phyloP scores from a whole-genome alignment of 2,888 invertebrate species.

The Zonitis immaculata region DNA sequence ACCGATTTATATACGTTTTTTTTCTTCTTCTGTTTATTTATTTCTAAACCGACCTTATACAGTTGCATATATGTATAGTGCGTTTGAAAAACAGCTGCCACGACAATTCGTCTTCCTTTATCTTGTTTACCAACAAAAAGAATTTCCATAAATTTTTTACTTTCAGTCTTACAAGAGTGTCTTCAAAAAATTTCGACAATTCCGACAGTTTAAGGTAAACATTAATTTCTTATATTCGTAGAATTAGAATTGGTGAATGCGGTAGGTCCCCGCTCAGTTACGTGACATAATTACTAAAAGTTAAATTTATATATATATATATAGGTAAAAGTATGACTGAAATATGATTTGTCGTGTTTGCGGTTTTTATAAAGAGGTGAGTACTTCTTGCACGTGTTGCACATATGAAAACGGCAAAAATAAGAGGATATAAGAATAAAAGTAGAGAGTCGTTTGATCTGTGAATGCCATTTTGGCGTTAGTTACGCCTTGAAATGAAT shows the following conservation, averaged over 20 bases:
- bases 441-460: conserved; percentile 14
- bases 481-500: conserved; percentile 19
- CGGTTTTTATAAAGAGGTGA: conserved; percentile 4
- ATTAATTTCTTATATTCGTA: background rate
- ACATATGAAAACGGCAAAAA: conserved; percentile 18
- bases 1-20: no score
- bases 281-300: conserved; percentile 24
- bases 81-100: conserved; percentile 2
- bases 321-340: conserved; percentile 17
- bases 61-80: no score
- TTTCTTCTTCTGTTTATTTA: no score
- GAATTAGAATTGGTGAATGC: no score
- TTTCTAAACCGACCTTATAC: background rate
- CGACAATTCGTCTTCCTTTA: background rate
- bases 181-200: no score
- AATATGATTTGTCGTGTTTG: conserved; percentile 20
- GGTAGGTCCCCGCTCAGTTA: conserved; percentile 17
- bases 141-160: no score
- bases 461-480: conserved; percentile 21
- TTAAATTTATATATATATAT: no score
- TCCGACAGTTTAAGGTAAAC: background rate
- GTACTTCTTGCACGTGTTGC: conserved; percentile 22
- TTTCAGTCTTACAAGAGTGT: no score
- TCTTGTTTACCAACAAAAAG: background rate
- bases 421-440: no score